Evolutionary conservation across 2,797 vertebrate genomes (phyloP), one percentile per base, ranked within the genome.

Genomic region (Propithecus deckenii): DNA sequence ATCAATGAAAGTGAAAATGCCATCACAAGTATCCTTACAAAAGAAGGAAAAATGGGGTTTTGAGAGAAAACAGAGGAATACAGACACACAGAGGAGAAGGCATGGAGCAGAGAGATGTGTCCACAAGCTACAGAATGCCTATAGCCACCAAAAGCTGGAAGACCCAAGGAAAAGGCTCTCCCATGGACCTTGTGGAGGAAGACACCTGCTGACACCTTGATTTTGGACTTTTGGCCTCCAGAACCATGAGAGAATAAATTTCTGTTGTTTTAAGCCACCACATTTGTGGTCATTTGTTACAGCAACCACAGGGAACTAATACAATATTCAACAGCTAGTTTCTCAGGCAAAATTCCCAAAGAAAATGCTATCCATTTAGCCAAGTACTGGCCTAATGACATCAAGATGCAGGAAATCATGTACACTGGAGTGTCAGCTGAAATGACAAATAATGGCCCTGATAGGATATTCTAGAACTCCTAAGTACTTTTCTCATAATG

Each of bases 401-500:
- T 74, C 23, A 35, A 81, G 57, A 63, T 75, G 35, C 52, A 57
- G n/a, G 10, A 91, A 81, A 92, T 91, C 69, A 65, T 74, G 90
- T 69, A 87, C 41, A 87, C 7, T 81, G 25, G 97, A 86, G 43
- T 95, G 10, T 59, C 74, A 91, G 32, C 32, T 43, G 80, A 80
- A 38, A 32, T 71, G 55, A 92, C 25, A 90, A 91, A 88, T 67
- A 67, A 22, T 85, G 52, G 30, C 48, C 46, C 13, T 71, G 11
- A 72, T 7, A 79, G n/a, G 11, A 65, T 89, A 91, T 72, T 91
- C 46, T 74, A 89, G 57, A 93, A 91, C 81, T 74, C 43, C 32
- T 41, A 78, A 94, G 41, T 59, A 75, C 18, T 83, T 96, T 85
- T 92, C 81, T 89, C 46, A 78, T 71, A 46, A 84, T 71, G 63